Evolutionary conservation across 1,140 invertebrate species (phyloP), one percentile per base, ranked within the genome.

Genomic region (Drosophila simulans): DNA sequence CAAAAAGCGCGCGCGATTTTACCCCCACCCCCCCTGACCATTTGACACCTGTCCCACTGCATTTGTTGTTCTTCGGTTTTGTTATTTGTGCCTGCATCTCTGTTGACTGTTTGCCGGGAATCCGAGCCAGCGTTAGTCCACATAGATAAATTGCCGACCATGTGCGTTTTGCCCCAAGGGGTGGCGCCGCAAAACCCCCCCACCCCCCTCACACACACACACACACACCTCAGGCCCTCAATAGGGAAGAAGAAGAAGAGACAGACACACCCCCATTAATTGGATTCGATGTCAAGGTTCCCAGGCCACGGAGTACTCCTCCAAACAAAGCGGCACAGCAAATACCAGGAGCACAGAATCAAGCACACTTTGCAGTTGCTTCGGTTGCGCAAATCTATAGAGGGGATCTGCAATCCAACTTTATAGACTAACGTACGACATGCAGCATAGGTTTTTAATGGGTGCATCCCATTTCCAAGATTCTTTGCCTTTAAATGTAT

Each of bases 1-100:
- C 43, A 48, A 68, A 63, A 68, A 65, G 64, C 64, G 64, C 64
- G 64, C 60, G 64, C 64, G n/a, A 34, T 68, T 68, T 68, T 43
- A 8, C 2, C 8, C 7, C 31, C 7, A 5, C 60, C 7, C 31
- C 5, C 27, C 60, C 58, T n/a, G 31, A 35, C 56, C 56, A 64
- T 20, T 51, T 51, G 43, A 68, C 64, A 68, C 64, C 64, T 68
- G 64, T 65, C 64, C 37, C 31, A 8, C 35, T 31, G 35, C 5
- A 4, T 13, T 35, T 64, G 63, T 62, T 66, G 40, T 66, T 66
- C 49, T 37, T 13, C 63, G 15, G 37, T 45, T 51, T 37, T 13
- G 17, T 22, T 31, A 13, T 52, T 42, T 27, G 39, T 17, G 54
- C n/a, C 27, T 17, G 54, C 54, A 63, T 63, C 43, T 66, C 49